Evolutionary conservation across 2,797 vertebrate genomes (phyloP).

Genomic region (Nannoperca obscura): DNA sequence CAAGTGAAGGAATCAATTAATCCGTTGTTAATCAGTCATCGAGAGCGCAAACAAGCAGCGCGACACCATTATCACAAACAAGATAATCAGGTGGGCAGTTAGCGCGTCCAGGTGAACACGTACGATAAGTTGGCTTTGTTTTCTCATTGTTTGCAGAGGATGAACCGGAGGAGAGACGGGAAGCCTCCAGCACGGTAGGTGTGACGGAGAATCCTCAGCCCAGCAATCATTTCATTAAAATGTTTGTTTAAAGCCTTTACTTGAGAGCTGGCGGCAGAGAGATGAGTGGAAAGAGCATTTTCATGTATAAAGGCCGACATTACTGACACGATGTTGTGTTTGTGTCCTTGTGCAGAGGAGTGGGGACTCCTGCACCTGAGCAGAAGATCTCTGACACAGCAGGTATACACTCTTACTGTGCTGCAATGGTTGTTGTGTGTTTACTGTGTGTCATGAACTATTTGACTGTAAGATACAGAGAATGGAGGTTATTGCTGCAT

Average conservation of each 20-base stretch:
- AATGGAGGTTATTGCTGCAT: background rate
- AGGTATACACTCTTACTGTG: slow-evolving; percentile 54
- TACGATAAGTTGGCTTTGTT: background rate
- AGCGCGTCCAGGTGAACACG: too few species aligned
- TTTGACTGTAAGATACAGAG: background rate
- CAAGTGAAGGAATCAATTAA: background rate
- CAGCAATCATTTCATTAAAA: too few species aligned
- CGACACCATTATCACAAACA: slow-evolving; percentile 35
- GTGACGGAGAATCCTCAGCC: background rate
- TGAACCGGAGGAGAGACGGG: slow-evolving; percentile 70
- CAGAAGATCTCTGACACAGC: slow-evolving; percentile 32
- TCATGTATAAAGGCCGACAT: background rate
- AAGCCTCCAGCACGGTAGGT: slow-evolving; percentile 68
- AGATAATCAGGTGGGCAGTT: slow-evolving; percentile 26
- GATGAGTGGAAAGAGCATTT: too few species aligned
- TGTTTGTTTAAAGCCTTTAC: too few species aligned
- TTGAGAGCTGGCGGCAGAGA: too few species aligned
- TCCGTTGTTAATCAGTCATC: slow-evolving; percentile 14
- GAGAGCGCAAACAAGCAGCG: too few species aligned
- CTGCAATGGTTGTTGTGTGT: background rate
- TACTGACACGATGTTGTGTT: background rate
- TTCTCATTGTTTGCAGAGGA: slow-evolving; percentile 74
- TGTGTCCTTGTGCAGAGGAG: slow-evolving; percentile 45
- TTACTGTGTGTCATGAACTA: background rate
- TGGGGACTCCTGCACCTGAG: slow-evolving; percentile 22